Evolutionary conservation across 2,113 vertebrate species (phyloP), one percentile per base, ranked within the genome.

Genomic region (Myrmophylax atrothorax): DNA sequence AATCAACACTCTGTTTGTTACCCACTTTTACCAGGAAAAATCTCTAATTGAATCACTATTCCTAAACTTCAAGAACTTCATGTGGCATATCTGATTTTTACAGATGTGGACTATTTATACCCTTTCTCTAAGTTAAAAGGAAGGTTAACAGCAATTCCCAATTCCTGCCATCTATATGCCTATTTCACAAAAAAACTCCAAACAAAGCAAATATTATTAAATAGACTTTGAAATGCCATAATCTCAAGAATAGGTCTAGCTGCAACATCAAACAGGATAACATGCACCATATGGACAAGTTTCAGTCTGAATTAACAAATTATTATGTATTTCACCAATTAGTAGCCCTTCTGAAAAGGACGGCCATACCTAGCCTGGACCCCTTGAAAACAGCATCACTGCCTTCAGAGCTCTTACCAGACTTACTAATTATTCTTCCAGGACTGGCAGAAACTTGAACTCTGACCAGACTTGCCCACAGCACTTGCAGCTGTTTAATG

Each of bases 371-470:
- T 49, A 49, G 31, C 55, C 83, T 86, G 72, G 68, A 53, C 60
- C 52, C 72, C 47, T 33, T 37, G 9, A 77, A 89, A 87, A 31
- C 49, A 84, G 33, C 13, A 75, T 60, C 49, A 5, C 53, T 52
- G 81, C 82, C 42, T 88, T 68, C 70, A 72, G 60, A 95, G 58
- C n/a, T 64, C 37, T 52, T 86, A 50, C 25, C 63, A 72, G 73
- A 52, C 60, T 89, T 93, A 73, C 56, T 92, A 67, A 91, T 91
- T 97, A 53, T 64, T 84, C 89, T 68, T 64, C 60, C 66, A 93
- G 93, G 80, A 78, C 69, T 58, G 88, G 76, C 93, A 96, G 94
- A 95, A 95, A 92, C 60, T 78, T 96, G 93, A 96, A 79, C 93
- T 90, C 88, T 86, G 90, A 78, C 85, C 83, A 92, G 76, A 84